Evolutionary conservation across 1,140 invertebrate genomes (phyloP), one percentile per base, ranked within the genome.

Genomic region (Apolygus lucorum): DNA sequence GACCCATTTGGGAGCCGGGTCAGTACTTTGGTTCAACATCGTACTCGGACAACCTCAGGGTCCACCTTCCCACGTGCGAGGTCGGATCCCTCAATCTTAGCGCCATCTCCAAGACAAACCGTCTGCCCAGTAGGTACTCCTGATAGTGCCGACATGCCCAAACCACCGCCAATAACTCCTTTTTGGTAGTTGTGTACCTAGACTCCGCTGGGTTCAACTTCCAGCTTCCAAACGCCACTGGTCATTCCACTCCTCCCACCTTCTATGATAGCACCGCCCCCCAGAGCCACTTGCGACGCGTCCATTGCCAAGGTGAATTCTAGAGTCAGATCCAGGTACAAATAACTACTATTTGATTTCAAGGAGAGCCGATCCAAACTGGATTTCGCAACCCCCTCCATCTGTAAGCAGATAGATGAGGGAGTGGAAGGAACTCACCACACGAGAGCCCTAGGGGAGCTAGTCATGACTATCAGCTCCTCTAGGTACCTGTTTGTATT

Each of bases 41-140:
- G 66, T 69, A 74, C 14, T 71, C 72, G 28, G 71, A 66, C n/a
- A 75, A 29, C 1, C 67, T 59, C 24, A 75, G 28, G n/a, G 52
- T 72, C 73, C 74, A 76, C 26, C 73, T 21, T 17, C 28, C 68
- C 29, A 70, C n/a, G n/a, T n/a, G n/a, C n/a, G n/a, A n/a, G n/a
- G n/a, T 28, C 14, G 79, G 78, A 62, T 84, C 79, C 70, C 82
- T 84, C 0, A 81, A 68, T 13, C 77, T 78, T 28, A 78, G 76
- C 1, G 85, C 71, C 78, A 80, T 74, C 0, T 76, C 76, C 75
- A 76, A 80, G 1, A n/a, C n/a, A 27, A 68, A 68, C 25, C 52
- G 49, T 25, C 28, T 68, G 1, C 67, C 67, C 22, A 29, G 22
- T n/a, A 68, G 26, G 74, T 81, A 83, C 27, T 77, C 74, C 70